Percentiles rank a stretch among this genome's conserved stretches.
Evolutionary conservation across 2,888 invertebrate genomes (phyloP).

Genomic region (Pharmacophagus antenor): DNA sequence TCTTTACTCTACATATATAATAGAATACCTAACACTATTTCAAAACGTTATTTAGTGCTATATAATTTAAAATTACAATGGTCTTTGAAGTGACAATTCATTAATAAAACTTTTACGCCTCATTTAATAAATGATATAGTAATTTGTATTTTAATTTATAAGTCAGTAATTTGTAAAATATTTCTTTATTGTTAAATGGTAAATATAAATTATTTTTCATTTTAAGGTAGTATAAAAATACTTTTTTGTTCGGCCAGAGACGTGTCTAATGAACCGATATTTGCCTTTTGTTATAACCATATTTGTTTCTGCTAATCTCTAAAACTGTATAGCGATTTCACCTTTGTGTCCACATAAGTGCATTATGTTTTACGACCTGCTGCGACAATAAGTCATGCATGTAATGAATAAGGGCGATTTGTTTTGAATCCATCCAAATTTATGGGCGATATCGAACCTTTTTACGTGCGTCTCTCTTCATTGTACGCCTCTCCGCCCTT

Average conservation of each 20-base stretch:
- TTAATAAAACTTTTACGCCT: constrained; percentile 9
- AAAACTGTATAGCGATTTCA: constrained; percentile 51
- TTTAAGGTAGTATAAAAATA: background rate
- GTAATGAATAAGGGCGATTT: constrained; percentile 82
- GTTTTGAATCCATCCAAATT: constrained; percentile 79
- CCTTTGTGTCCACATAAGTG: constrained; percentile 69
- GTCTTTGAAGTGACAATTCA: constrained; percentile 14
- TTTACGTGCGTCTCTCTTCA: constrained; percentile 76
- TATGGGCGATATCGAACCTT: constrained; percentile 75
- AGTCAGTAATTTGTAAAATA: background rate
- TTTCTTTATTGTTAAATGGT: background rate
- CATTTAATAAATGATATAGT: constrained; percentile 3
- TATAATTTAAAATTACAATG: background rate
- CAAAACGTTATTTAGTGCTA: too few relatives aligned
- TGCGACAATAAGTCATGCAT: constrained; percentile 75
- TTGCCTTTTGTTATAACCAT: constrained; percentile 56
- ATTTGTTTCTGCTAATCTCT: constrained; percentile 52
- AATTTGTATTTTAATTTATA: background rate
- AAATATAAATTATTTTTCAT: background rate
- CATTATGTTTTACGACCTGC: constrained; percentile 69
- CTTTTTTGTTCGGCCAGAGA: constrained; percentile 31
- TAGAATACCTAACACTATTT: background rate
- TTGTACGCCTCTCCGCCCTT: constrained; percentile 54
- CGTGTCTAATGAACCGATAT: constrained; percentile 74
- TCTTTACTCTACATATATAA: background rate